phyloP scores from a whole-genome alignment of 2,113 vertebrate species.

The Pipra filicauda region DNA sequence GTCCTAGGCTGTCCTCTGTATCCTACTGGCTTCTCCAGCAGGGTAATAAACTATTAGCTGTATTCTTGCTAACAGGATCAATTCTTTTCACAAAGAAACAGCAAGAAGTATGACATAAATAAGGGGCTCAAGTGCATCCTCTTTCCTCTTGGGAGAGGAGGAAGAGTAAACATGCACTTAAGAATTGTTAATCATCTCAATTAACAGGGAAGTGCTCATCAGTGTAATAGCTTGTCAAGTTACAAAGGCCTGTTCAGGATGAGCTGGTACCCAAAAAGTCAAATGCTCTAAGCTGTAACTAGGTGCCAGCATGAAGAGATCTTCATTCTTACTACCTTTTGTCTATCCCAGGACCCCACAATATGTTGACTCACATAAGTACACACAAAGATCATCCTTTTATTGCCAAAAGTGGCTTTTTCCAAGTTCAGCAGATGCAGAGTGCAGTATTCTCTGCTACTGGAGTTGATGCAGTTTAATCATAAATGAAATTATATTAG shows the following conservation, averaged over 20 bases:
- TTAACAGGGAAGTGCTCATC: neutral
- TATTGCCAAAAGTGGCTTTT: neutral
- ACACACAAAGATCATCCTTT: neutral
- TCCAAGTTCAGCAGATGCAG: neutral
- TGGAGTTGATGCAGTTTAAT: neutral
- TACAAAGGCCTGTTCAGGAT: neutral
- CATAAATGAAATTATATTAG: neutral
- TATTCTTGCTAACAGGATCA: neutral
- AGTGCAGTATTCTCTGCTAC: neutral
- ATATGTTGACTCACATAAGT: accelerated
- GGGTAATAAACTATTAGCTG: neutral
- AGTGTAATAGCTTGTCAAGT: neutral
- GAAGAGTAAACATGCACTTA: neutral
- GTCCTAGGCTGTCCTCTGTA: neutral
- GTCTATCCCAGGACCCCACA: neutral
- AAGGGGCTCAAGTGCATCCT: neutral
- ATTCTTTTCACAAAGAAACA: neutral
- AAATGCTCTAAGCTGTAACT: neutral
- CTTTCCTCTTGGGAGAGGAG: neutral
- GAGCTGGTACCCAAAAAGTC: neutral
- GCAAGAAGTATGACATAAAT: neutral
- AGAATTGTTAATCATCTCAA: neutral
- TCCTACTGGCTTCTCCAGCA: neutral
- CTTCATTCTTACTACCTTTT: neutral
- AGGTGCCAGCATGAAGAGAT: neutral